Base-by-base conservation (phyloP, 2,113 vertebrate species). In the Python bivittatus region DNA sequence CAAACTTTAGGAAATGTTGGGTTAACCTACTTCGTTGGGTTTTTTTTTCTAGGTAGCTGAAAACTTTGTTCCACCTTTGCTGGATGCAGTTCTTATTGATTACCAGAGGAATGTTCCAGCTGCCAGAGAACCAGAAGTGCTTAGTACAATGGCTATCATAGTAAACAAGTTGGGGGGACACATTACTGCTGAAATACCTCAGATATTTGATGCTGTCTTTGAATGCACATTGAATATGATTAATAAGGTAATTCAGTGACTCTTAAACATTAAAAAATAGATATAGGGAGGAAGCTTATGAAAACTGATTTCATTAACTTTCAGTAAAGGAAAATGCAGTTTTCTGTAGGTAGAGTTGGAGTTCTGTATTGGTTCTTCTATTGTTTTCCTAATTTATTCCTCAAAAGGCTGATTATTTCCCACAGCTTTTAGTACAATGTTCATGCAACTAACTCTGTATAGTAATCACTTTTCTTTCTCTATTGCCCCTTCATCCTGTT, bases 201-300 rank as follows among this genome's bases (percentile, higher is more conserved):
- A 99, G 97, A 99, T 99, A 97, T 99, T 99, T 94, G 99, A 99
- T 94, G 99, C 99, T 79, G 99, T 99, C 92, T 99, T 99, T 93
- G 99, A 99, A 96, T 99, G 99, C 98, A 99, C 99, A 0, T 98
- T 99, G 92, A 99, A 99, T 97, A 99, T 99, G 99, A 99, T 99
- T 97, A 99, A 99, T 97, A 99, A 99, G 98, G 99, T 98, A 96
- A 90, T 0, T 1, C 5, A 12, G 25, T 79, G 72, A 89, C 11
- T 48, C 10, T 48, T 15, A 64, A 60, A 44, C 42, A 79, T 79
- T 42, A 79, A 79, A 42, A 44, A 79, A 38, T 79, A 79, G 68
- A n/a, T 42, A 42, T 68, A 68, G 17, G 44, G 10, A 89, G 42
- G 27, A 10, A 5, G 3, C 44, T 29, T 64, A 64, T 48, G 52